These are phyloP conservation scores for Drosophila niveifrons DNA, from an alignment of 2,888 invertebrate species.

Conservation along the genomic window DNA sequence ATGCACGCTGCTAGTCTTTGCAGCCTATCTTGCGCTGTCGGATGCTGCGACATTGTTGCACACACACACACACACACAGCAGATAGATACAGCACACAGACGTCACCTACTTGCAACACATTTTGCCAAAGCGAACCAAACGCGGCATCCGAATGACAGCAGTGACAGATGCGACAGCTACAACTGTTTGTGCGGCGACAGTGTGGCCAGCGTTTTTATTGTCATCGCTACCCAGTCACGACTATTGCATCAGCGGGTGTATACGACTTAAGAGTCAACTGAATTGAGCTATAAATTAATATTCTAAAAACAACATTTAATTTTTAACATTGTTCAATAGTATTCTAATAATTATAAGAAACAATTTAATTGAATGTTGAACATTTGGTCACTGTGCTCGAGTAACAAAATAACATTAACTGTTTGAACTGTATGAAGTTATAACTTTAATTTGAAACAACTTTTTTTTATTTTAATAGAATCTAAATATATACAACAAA, in stretches of 20 bases:
- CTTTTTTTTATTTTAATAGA: too few relatives aligned
- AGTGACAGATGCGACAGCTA: slow-evolving; percentile 54
- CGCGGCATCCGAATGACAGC: slow-evolving; percentile 41
- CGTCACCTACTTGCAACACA: slow-evolving; percentile 40
- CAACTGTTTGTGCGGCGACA: slow-evolving; percentile 40
- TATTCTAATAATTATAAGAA: too few relatives aligned
- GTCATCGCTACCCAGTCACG: slow-evolving; percentile 18
- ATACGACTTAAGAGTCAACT: neutral
- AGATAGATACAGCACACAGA: neutral
- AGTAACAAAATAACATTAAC: too few relatives aligned
- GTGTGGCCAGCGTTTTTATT: slow-evolving; percentile 25
- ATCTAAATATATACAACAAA: too few relatives aligned
- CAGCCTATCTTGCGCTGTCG: slow-evolving; percentile 45
- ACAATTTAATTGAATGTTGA: too few relatives aligned
- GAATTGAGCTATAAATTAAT: neutral
- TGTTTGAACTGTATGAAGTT: too few relatives aligned
- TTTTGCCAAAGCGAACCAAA: slow-evolving; percentile 1
- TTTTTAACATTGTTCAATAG: too few relatives aligned
- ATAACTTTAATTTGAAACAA: too few relatives aligned
- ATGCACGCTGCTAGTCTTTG: slow-evolving; percentile 30
- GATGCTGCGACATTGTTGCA: slow-evolving; percentile 63
- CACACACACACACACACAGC: slow-evolving; percentile 18
- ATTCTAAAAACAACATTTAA: neutral
- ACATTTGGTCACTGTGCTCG: too few relatives aligned
- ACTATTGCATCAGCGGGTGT: neutral